Conservation (phyloP, 2,113 vertebrate species). For the Apaloderma vittatum region DNA sequence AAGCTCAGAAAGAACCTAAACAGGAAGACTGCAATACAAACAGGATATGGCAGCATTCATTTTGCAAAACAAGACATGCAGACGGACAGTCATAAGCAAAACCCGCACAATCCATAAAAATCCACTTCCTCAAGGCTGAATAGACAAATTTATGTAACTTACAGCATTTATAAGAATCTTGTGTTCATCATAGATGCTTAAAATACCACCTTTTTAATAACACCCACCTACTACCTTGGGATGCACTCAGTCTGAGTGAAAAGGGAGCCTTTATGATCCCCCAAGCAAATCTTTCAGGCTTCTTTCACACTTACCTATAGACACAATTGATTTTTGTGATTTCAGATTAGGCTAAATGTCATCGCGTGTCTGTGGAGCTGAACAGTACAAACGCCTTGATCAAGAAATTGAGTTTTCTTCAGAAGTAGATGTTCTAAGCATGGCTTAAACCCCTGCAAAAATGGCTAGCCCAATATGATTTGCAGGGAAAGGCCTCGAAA, state of each 20-base stretch:
- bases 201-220: constrained; percentile 36
- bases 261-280: not conserved
- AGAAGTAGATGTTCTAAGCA: not conserved
- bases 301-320: not conserved
- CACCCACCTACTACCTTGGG: not conserved
- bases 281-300: not conserved
- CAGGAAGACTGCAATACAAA: not conserved
- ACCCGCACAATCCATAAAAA: fast-evolving
- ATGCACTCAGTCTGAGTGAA: not conserved
- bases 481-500: not conserved
- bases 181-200: not conserved
- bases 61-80: not conserved
- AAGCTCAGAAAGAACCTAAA: not conserved
- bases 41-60: not conserved
- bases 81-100: not conserved
- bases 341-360: not conserved
- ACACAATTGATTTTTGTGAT: not conserved
- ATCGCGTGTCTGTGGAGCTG: not conserved
- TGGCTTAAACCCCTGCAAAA: not conserved
- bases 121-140: not conserved
- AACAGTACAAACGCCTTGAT: not conserved
- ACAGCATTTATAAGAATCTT: not conserved
- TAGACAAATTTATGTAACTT: not conserved
- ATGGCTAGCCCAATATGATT: not conserved
- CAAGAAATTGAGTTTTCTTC: not conserved